These are phyloP conservation scores for Numenius arquata DNA, from an alignment of 2,113 vertebrate genomes.

Conservation along the genomic window DNA sequence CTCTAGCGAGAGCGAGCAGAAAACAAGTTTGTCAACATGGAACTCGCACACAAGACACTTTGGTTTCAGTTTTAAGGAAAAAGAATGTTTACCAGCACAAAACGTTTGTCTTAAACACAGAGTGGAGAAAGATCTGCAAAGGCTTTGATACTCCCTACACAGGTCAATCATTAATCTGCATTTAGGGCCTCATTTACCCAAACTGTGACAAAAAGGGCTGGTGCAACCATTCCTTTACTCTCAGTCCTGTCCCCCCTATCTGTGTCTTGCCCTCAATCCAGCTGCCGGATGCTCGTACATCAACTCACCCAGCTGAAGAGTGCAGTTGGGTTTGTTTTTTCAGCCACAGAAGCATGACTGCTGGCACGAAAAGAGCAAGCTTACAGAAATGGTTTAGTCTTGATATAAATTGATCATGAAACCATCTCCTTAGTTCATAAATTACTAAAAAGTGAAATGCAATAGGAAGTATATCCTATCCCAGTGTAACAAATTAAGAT, in stretches of 20 bases:
- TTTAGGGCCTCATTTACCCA: background rate
- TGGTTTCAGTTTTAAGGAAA: background rate
- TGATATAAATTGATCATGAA: background rate
- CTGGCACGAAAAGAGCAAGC: background rate
- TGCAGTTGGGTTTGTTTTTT: background rate
- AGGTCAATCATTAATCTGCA: background rate
- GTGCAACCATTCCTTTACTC: background rate
- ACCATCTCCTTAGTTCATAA: background rate
- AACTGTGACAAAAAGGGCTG: background rate
- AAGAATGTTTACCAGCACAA: background rate
- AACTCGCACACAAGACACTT: background rate
- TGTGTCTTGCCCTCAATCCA: background rate
- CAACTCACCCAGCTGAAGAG: background rate
- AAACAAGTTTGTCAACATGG: background rate
- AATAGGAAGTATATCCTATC: background rate
- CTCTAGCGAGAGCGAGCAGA: background rate
- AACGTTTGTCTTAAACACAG: background rate
- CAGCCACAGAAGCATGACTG: rapidly evolving
- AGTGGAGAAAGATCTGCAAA: background rate
- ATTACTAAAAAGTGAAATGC: background rate
- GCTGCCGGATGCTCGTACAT: background rate
- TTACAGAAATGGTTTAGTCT: background rate
- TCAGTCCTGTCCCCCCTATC: background rate
- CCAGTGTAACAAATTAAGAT: background rate
- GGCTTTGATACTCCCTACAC: background rate